Conservation (phyloP, 2,888 invertebrate species). For the Auanema freiburgensis region DNA sequence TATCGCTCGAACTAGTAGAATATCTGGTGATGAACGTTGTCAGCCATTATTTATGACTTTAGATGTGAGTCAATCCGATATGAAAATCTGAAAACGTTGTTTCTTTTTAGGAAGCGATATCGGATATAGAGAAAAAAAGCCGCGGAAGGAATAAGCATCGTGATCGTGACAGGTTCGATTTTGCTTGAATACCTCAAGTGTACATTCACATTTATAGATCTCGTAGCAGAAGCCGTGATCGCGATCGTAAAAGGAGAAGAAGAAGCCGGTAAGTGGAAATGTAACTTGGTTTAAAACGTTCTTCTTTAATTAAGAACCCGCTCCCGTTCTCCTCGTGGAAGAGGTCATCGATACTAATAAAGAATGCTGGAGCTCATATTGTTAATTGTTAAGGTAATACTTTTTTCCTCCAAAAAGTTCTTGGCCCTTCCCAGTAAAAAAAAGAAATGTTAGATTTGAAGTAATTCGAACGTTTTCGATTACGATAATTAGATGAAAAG, state of each 20-base stretch:
- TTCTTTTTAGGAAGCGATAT: conserved; percentile 81
- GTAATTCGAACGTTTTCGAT: too few relatives aligned
- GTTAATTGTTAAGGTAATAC: too few relatives aligned
- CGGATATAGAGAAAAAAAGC: conserved; percentile 89
- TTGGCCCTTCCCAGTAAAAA: too few relatives aligned
- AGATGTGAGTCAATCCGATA: neutral
- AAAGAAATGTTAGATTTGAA: too few relatives aligned
- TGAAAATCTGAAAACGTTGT: neutral
- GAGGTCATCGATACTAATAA: conserved; percentile 23
- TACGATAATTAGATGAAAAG: too few relatives aligned
- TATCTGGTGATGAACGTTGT: conserved; percentile 92
- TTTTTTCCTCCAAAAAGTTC: too few relatives aligned
- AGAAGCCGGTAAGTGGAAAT: conserved; percentile 25
- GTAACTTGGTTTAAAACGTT: neutral
- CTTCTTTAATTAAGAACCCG: conserved; percentile 23
- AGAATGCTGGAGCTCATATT: too few relatives aligned
- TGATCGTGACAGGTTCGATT: conserved; percentile 10
- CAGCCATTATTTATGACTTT: conserved; percentile 87
- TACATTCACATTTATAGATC: conserved; percentile 25
- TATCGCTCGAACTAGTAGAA: conserved; percentile 94
- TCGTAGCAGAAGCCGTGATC: conserved; percentile 41
- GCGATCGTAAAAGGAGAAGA: conserved; percentile 42
- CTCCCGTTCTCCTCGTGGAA: conserved; percentile 26
- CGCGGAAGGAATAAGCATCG: conserved; percentile 9
- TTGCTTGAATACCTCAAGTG: neutral